Base-by-base conservation (phyloP, 2,797 vertebrate genomes). In the Myiotriccus ornatus region DNA sequence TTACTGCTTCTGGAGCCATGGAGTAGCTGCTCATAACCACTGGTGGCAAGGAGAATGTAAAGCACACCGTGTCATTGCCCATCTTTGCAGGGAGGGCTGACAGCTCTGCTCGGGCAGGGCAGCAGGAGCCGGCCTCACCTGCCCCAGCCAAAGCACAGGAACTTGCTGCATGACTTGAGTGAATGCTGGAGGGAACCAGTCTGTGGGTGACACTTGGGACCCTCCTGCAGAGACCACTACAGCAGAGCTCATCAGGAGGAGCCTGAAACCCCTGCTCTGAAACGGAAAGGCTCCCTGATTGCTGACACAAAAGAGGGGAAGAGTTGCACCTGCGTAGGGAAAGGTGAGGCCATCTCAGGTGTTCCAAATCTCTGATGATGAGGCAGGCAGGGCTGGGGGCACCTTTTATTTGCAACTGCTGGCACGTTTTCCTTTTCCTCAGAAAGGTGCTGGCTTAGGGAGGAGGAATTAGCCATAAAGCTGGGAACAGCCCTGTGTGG, bases 401-500 rank as follows among this genome's bases (percentile, higher is more conserved):
- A 19, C 11, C 2, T 27, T n/a, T 64, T 32, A 3, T 41, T 14
- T 63, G 10, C 23, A 43, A 1, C 7, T 28, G 30, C 17, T 46
- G 1, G 0, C 2, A 3, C 0, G 0, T 2, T 2, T 1, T 53
- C 1, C 1, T 0, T 37, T 22, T 22, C 3, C 3, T 84, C 20
- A 22, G 64, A 16, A 57, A 21, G 22, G 2, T 27, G 14, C 5
- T 0, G 0, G 17, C 7, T 53, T 4, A 5, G 10, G 12, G 14
- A 74, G 23, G 53, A 32, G 35, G 7, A 21, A 30, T 11, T 44
- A 0, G 0, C 0, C 0, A 0, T 13, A 2, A 21, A 64, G 35
- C 19, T 50, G 8, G 14, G 23, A 85, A 35, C 0, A 4, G 2
- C 8, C 20, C 5, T 90, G 28, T 2, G 1, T 19, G 3, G 21